These are phyloP conservation scores for Smithornis capensis DNA, from an alignment of 2,113 vertebrate species.

Conservation along the genomic window DNA sequence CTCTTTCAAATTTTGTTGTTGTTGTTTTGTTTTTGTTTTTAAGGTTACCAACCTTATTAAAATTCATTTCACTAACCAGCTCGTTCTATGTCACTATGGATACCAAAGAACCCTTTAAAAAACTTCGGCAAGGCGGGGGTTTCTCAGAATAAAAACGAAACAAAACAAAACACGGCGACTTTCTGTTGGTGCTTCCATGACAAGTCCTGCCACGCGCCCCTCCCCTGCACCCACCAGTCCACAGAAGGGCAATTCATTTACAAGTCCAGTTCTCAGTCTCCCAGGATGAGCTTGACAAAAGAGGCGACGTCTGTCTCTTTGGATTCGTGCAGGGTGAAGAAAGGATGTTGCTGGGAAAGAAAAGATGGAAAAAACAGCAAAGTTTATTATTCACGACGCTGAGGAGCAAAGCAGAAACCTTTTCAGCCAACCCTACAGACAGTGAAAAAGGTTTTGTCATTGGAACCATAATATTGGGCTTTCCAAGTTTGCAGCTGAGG, in stretches of 20 bases:
- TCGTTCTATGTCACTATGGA: constrained; percentile 75
- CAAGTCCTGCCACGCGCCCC: constrained; percentile 58
- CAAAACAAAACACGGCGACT: constrained; percentile 45
- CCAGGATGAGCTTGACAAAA: constrained; percentile 93
- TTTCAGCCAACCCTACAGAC: not conserved
- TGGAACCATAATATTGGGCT: not conserved
- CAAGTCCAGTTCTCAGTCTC: constrained; percentile 81
- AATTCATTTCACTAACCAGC: constrained; percentile 79
- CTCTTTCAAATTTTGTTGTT: constrained; percentile 11
- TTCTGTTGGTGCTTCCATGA: constrained; percentile 68
- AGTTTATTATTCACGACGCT: not conserved
- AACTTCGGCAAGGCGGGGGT: constrained; percentile 32
- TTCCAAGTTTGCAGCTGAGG: not conserved
- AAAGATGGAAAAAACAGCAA: constrained; percentile 14
- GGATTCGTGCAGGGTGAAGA: constrained; percentile 93
- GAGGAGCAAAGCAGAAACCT: not conserved
- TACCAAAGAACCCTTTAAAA: constrained; percentile 72
- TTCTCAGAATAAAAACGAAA: constrained; percentile 46
- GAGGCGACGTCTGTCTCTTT: constrained; percentile 95
- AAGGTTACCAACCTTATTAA: constrained; percentile 74
- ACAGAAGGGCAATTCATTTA: constrained; percentile 63
- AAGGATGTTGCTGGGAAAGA: constrained; percentile 87
- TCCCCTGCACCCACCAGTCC: constrained; percentile 75
- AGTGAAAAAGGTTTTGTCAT: not conserved
- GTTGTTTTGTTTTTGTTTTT: constrained; percentile 27